Conservation (phyloP, 2,113 vertebrate genomes). For the Callipepla californica region DNA sequence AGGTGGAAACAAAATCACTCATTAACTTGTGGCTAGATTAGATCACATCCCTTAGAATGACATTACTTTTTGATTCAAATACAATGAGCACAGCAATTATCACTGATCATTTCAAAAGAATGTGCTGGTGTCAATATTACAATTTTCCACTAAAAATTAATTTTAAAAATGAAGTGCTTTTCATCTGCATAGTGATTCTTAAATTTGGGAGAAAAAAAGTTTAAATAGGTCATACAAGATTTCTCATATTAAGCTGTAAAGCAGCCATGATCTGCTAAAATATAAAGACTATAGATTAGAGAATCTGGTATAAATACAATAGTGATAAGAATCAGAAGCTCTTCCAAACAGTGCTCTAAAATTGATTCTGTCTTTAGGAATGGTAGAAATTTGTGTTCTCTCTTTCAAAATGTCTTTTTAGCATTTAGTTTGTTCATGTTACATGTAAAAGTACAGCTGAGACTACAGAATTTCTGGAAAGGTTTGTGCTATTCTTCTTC, state of each 20-base stretch:
- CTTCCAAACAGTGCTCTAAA: background rate
- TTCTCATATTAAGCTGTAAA: background rate
- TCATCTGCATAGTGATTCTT: background rate
- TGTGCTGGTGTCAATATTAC: background rate
- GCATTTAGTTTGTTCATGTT: background rate
- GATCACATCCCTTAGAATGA: background rate
- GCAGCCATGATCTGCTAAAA: background rate
- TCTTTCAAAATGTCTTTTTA: conserved; percentile 18
- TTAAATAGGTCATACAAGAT: background rate
- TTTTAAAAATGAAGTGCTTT: background rate
- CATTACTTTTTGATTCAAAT: background rate
- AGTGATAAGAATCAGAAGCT: background rate
- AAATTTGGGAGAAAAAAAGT: background rate
- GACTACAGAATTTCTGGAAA: conserved; percentile 3
- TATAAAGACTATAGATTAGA: background rate
- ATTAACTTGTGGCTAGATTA: background rate
- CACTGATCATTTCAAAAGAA: background rate
- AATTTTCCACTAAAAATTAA: background rate
- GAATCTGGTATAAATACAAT: background rate
- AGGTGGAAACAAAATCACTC: background rate
- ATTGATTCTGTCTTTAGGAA: background rate
- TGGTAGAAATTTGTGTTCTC: background rate
- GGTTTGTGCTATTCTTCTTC: background rate
- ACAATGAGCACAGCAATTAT: background rate
- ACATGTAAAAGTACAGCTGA: background rate